phyloP scores from a whole-genome alignment of 2,797 vertebrate species.

The Sternotherus odoratus region DNA sequence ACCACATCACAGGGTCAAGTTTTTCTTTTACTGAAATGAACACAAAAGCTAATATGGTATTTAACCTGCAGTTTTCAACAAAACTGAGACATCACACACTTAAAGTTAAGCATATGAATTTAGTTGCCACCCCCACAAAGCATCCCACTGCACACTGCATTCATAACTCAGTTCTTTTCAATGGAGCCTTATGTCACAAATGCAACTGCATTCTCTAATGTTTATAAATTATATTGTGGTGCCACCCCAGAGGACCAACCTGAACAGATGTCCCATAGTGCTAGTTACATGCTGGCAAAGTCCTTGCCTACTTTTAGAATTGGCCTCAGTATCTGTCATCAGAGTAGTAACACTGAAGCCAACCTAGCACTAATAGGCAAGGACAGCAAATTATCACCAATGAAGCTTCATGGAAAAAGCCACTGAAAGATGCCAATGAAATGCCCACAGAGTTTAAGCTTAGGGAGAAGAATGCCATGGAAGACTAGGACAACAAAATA shows the following conservation, averaged over 20 bases:
- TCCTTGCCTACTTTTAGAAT: not conserved
- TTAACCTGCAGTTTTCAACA: conserved; percentile 21
- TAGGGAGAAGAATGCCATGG: not conserved
- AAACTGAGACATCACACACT: conserved; percentile 9
- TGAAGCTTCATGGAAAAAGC: not conserved
- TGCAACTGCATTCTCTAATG: not conserved
- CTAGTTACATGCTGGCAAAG: not conserved
- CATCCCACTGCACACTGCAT: not conserved
- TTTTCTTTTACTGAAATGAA: not conserved
- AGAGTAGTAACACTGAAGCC: not conserved
- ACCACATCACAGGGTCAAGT: not conserved
- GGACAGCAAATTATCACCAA: not conserved
- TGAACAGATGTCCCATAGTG: not conserved
- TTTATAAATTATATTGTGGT: not conserved
- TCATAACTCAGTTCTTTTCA: not conserved
- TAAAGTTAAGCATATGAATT: not conserved
- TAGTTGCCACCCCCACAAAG: not conserved
- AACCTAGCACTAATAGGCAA: not conserved
- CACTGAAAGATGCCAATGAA: not conserved
- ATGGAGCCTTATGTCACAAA: not conserved
- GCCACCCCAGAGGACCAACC: not conserved
- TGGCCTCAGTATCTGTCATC: not conserved
- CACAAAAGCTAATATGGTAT: conserved; percentile 29
- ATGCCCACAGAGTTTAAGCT: not conserved
- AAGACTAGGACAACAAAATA: not conserved